Evolutionary conservation across 2,888 invertebrate species (phyloP), one percentile per base, ranked within the genome.

Genomic region (Drosophila dives): DNA sequence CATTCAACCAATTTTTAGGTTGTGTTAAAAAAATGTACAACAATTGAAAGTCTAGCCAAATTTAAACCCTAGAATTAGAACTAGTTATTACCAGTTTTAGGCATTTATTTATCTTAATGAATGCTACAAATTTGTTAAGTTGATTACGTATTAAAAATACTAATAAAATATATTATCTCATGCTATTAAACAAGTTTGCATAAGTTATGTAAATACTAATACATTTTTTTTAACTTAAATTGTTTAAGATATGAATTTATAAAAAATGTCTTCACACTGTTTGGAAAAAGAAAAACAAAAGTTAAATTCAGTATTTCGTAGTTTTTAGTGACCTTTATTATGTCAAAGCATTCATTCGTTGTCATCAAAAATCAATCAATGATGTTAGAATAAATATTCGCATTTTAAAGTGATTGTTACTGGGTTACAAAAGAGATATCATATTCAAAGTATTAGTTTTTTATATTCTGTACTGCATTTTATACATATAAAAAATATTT

Each of bases 81-180:
- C 66, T 51, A 64, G 78, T 78, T 67, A 51, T 64, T 59, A 75
- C 78, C 71, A 64, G 71, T 78, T 77, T 77, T 55, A 42, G 66
- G 50, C 61, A 66, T 74, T 77, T 36, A 65, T 32, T 26, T 66
- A 61, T 63, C 70, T 77, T 64, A 78, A 77, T 72, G 53, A 67
- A 75, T 72, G 67, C 64, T 32, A 45, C 58, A 78, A 78, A 78
- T 79, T 78, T 75, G 23, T 64, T 56, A 75, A 65, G 64, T 74
- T 74, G 48, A 74, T 74, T 64, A 63, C 61, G 68, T 64, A 50
- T 77, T 77, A 53, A 69, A 40, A 66, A 32, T 15, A 60, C 15
- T n/a, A 29, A 74, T 26, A 64, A 50, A 29, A 32, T 17, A n/a
- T 32, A 62, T 42, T 70, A 65, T 64, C 56, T 23, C 29, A 26